Percentiles rank a stretch among this genome's conserved stretches.
These are phyloP conservation scores for Lingula anatina DNA, from an alignment of 2,888 invertebrate species.

Conservation along the genomic window DNA sequence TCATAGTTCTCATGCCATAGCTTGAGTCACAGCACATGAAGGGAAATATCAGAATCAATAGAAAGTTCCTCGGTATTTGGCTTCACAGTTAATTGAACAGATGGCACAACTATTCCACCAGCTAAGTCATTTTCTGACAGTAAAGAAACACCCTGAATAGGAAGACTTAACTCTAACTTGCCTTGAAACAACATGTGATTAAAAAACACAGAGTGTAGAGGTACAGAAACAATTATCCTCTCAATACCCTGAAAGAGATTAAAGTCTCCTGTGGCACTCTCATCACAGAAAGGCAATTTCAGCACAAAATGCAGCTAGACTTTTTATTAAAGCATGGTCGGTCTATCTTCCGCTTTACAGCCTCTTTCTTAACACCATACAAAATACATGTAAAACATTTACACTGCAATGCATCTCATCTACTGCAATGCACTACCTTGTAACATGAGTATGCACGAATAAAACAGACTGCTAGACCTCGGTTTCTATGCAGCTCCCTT, in stretches of 20 bases:
- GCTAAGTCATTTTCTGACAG: neutral
- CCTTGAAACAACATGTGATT: neutral
- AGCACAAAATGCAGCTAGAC: no score
- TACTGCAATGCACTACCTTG: no score
- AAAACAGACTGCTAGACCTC: no score
- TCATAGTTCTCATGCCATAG: neutral
- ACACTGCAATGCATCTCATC: no score
- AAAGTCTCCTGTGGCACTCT: neutral
- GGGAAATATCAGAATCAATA: neutral
- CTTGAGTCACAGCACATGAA: neutral
- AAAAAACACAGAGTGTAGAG: neutral
- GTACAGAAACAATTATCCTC: neutral
- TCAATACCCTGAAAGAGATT: neutral
- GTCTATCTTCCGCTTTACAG: no score
- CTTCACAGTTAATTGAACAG: neutral
- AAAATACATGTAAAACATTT: no score
- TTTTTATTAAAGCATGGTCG: no score
- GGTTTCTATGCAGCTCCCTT: no score
- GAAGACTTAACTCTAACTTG: neutral
- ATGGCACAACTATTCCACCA: neutral
- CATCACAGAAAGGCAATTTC: neutral
- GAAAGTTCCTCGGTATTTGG: neutral
- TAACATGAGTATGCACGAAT: no score
- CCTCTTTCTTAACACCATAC: no score
- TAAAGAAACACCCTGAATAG: neutral